Evolutionary conservation across 2,888 invertebrate species (phyloP).

Genomic region (Sesia apiformis): DNA sequence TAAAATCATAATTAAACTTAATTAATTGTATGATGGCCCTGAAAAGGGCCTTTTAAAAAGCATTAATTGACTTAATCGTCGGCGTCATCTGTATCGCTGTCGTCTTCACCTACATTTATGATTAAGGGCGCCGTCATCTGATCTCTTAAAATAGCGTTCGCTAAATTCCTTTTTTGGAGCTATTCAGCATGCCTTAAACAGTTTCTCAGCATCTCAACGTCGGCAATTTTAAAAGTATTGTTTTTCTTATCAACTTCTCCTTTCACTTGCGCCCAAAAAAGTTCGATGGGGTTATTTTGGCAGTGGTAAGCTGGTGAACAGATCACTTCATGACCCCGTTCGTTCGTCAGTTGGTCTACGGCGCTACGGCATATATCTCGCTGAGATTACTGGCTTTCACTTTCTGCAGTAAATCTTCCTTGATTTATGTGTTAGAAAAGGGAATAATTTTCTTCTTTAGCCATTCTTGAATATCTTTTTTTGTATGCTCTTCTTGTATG

Average conservation of each 20-base stretch:
- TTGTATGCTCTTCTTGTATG: too few species aligned
- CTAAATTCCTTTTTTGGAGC: not conserved
- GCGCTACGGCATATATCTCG: not conserved
- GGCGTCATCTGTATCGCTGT: not conserved
- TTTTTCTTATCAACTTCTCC: not conserved
- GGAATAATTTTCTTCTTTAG: too few species aligned
- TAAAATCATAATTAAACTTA: too few species aligned
- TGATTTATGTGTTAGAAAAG: slow-evolving; percentile 3
- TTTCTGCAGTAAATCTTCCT: not conserved
- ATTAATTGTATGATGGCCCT: too few species aligned
- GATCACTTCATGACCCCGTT: not conserved
- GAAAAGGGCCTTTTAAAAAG: too few species aligned
- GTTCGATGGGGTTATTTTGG: slow-evolving; percentile 5
- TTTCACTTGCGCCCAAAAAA: slow-evolving; percentile 5
- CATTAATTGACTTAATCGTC: too few species aligned
- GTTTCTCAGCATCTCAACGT: not conserved
- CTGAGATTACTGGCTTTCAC: not conserved
- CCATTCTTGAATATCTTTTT: too few species aligned
- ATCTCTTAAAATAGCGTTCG: not conserved
- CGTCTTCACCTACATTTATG: not conserved
- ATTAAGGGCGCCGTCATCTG: not conserved
- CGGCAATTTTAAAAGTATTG: not conserved
- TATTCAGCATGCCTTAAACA: slow-evolving; percentile 1
- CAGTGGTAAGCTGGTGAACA: slow-evolving; percentile 5
- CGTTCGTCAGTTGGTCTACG: not conserved